Evolutionary conservation across 2,888 invertebrate genomes (phyloP).

Genomic region (Scaptomyza reducta): DNA sequence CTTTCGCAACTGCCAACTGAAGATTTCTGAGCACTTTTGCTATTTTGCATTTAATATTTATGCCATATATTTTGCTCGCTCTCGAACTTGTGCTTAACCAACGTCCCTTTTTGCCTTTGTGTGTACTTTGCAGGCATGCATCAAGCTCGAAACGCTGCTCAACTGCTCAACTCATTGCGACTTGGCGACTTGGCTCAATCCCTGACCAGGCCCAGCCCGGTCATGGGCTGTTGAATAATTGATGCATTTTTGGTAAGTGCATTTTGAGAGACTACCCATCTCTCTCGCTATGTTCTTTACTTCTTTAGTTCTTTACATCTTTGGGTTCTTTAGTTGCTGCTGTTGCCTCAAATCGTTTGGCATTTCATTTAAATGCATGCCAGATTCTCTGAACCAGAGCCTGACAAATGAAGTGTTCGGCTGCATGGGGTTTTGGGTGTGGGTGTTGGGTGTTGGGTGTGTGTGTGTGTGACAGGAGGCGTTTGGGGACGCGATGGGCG

Average conservation of each 20-base stretch:
- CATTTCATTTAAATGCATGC: slow-evolving; percentile 71
- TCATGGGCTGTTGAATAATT: slow-evolving; percentile 77
- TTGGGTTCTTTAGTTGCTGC: slow-evolving; percentile 38
- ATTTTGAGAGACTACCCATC: slow-evolving; percentile 58
- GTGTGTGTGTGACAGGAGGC: background rate
- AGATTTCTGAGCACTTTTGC: slow-evolving; percentile 62
- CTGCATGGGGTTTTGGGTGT: background rate
- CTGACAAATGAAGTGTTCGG: slow-evolving; percentile 77
- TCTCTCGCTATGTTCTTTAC: background rate
- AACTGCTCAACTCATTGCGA: slow-evolving; percentile 76
- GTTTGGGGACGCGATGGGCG: slow-evolving; percentile 20
- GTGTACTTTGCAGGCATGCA: slow-evolving; percentile 75
- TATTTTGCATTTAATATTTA: slow-evolving; percentile 79
- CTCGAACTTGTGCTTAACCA: slow-evolving; percentile 11
- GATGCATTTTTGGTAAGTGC: slow-evolving; percentile 80
- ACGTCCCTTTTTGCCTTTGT: slow-evolving; percentile 24
- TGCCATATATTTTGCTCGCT: slow-evolving; percentile 49
- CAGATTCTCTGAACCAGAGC: slow-evolving; percentile 54
- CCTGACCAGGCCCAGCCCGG: slow-evolving; percentile 72
- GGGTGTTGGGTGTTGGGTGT: background rate
- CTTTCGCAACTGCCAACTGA: slow-evolving; percentile 37
- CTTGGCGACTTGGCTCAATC: slow-evolving; percentile 73
- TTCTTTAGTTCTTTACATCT: slow-evolving; percentile 28
- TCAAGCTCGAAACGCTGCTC: slow-evolving; percentile 60
- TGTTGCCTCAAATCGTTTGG: slow-evolving; percentile 57